These are phyloP conservation scores for Notarius quadriscutis DNA, from an alignment of 2,113 vertebrate species.

Conservation along the genomic window DNA sequence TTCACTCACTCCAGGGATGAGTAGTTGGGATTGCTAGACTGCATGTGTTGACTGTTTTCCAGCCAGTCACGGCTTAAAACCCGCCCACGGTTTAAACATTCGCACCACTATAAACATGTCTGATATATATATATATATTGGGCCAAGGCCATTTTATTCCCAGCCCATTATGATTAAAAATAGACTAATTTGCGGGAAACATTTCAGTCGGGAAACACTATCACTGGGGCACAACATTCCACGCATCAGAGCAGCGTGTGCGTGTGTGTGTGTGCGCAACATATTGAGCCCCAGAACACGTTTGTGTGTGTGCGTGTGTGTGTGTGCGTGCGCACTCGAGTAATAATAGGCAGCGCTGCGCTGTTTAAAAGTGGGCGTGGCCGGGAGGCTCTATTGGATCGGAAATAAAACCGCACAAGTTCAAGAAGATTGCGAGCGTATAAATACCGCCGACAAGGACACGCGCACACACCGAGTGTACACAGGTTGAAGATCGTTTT, in stretches of 20 bases:
- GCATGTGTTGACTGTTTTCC: neutral
- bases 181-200: conserved; percentile 31
- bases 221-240: conserved; percentile 24
- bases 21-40: neutral
- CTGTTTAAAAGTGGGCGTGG: conserved; percentile 64
- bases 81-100: neutral
- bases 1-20: neutral
- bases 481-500: conserved; percentile 38
- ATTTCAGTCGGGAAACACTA: conserved; percentile 18
- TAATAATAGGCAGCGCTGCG: conserved; percentile 49
- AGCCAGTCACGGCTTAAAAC: neutral
- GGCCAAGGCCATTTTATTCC: conserved; percentile 12
- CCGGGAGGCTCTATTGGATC: conserved; percentile 75
- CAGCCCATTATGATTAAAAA: conserved; percentile 21
- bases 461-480: conserved; percentile 57
- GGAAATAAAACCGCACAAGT: conserved; percentile 86
- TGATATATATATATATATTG: neutral
- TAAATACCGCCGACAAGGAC: conserved; percentile 77
- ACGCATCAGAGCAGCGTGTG: conserved; percentile 29
- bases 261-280: neutral
- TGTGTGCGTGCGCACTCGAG: conserved; percentile 8
- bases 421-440: conserved; percentile 78
- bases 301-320: neutral
- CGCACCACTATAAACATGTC: neutral
- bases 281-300: too few relatives aligned